A percentile compares a stretch with the other conserved stretches of the same genome.
These are phyloP conservation scores for Xiphydria camelus DNA, from an alignment of 2,888 invertebrate genomes.

Conservation along the genomic window DNA sequence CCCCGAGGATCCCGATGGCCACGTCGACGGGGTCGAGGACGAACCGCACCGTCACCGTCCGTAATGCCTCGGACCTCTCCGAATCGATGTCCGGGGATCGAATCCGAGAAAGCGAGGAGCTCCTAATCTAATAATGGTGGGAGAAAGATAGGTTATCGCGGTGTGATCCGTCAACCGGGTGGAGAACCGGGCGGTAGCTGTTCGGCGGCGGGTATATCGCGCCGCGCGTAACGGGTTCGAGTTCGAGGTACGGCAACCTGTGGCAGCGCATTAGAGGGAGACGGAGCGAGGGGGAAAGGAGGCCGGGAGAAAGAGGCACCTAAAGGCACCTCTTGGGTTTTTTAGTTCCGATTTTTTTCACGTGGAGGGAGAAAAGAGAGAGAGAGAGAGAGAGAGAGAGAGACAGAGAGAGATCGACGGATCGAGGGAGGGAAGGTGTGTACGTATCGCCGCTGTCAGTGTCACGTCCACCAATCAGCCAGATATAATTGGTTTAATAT, in stretches of 20 bases:
- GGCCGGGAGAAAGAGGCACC: neutral
- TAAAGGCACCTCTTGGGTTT: neutral
- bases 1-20: too few species aligned
- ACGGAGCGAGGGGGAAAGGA: conserved; percentile 6
- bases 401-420: neutral
- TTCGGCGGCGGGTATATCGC: conserved; percentile 18
- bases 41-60: conserved; percentile 11
- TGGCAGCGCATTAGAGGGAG: conserved; percentile 1
- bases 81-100: neutral
- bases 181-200: conserved; percentile 19
- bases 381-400: conserved; percentile 2
- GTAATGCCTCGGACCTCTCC: conserved; percentile 8
- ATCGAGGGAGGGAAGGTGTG: conserved; percentile 8
- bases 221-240: conserved; percentile 14
- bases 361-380: conserved; percentile 4
- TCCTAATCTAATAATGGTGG: conserved; percentile 19
- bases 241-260: conserved; percentile 7
- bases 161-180: conserved; percentile 26
- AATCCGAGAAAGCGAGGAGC: conserved; percentile 6
- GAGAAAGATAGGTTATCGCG: conserved; percentile 26
- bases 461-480: conserved; percentile 24
- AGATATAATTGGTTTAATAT: conserved; percentile 25
- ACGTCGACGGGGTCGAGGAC: neutral
- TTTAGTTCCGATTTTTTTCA: conserved; percentile 14
- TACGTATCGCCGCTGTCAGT: conserved; percentile 23